Evolutionary conservation across 2,113 vertebrate genomes (phyloP).

Genomic region (Nothobranchius furzeri): DNA sequence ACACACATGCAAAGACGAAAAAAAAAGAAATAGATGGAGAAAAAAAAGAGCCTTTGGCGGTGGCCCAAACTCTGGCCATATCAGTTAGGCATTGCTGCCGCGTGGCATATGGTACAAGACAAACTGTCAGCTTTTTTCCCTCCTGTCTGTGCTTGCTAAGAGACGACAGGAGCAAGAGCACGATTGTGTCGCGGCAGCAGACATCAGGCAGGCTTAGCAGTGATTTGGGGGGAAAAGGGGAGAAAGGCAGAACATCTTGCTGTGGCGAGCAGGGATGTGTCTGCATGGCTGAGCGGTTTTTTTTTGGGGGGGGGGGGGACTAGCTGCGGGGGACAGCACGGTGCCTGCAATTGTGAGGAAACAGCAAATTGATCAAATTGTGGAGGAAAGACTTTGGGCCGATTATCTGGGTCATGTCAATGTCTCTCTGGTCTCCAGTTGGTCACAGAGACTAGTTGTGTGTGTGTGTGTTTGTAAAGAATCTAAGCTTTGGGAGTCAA

Average conservation of each 20-base stretch:
- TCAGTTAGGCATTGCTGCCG: conserved; percentile 81
- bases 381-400: conserved; percentile 79
- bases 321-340: conserved; percentile 77
- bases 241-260: conserved; percentile 67
- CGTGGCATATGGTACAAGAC: conserved; percentile 83
- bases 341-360: conserved; percentile 65
- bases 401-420: conserved; percentile 84
- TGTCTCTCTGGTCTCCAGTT: conserved; percentile 75
- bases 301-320: conserved; percentile 24
- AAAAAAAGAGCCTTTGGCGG: conserved; percentile 72
- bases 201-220: conserved; percentile 75
- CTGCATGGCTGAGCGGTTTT: conserved; percentile 47
- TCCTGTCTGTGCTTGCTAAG: conserved; percentile 61
- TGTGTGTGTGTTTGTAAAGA: conserved; percentile 42
- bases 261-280: conserved; percentile 59
- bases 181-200: conserved; percentile 73
- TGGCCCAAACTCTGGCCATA: conserved; percentile 71
- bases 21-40: conserved; percentile 50
- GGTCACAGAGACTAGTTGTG: conserved; percentile 63
- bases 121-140: conserved; percentile 80
- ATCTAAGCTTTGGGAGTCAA: conserved; percentile 27
- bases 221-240: conserved; percentile 79
- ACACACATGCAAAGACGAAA: conserved; percentile 64
- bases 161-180: conserved; percentile 74
- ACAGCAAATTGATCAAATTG: conserved; percentile 84